phyloP scores from a whole-genome alignment of 2,888 invertebrate genomes.

The Ophioninae sp. region DNA sequence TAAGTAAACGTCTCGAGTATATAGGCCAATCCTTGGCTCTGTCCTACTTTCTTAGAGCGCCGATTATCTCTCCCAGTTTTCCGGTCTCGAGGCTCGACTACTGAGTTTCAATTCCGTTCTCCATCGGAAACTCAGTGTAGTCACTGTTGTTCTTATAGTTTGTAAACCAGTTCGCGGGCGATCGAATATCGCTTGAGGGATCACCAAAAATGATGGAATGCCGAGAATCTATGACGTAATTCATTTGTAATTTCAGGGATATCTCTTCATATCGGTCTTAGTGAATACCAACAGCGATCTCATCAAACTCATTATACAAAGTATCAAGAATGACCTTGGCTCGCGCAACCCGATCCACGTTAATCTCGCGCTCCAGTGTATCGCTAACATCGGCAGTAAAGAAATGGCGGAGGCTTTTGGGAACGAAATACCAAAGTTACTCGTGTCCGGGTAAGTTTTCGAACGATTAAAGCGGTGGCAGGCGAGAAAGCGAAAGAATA shows the following conservation, averaged over 20 bases:
- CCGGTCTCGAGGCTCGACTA: background rate
- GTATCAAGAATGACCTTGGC: slow-evolving; percentile 98
- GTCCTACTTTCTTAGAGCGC: too few species aligned
- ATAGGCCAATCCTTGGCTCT: too few species aligned
- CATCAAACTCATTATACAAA: slow-evolving; percentile 99
- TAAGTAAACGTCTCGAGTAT: slow-evolving; percentile 81
- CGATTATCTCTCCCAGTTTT: too few species aligned
- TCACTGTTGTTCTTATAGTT: too few species aligned
- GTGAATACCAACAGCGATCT: slow-evolving; percentile 99
- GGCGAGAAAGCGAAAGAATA: background rate
- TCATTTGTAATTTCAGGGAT: slow-evolving; percentile 87
- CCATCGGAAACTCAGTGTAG: background rate
- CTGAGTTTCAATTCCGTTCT: background rate
- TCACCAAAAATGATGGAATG: background rate
- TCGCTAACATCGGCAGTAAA: slow-evolving; percentile 99
- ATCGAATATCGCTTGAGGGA: background rate
- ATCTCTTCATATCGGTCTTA: slow-evolving; percentile 99
- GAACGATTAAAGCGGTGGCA: slow-evolving; percentile 36
- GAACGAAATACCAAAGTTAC: slow-evolving; percentile 97
- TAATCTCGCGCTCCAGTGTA: slow-evolving; percentile 98
- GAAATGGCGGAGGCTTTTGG: slow-evolving; percentile 99
- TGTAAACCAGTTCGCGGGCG: too few species aligned
- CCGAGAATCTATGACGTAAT: background rate
- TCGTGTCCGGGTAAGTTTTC: slow-evolving; percentile 93
- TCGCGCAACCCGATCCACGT: slow-evolving; percentile 99